Evolutionary conservation across 2,113 vertebrate genomes (phyloP), one percentile per base, ranked within the genome.

Genomic region (Crotophaga sulcirostris): DNA sequence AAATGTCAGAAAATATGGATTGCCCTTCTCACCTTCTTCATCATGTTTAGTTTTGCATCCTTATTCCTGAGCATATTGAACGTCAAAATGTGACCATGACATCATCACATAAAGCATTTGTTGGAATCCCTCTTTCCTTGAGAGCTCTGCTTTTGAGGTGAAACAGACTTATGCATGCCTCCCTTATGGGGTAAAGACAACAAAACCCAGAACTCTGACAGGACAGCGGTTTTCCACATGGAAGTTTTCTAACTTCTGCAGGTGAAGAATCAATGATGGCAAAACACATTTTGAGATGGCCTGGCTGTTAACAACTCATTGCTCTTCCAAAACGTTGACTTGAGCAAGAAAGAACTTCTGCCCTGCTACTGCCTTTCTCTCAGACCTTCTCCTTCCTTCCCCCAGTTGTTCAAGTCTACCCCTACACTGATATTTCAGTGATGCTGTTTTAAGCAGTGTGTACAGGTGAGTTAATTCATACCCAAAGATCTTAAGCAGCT

Each of bases 401-500:
- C 16, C 5, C 47, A 34, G 62, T 6, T 44, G 24, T 42, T 77
- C 36, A 51, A 9, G 8, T 34, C 49, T 64, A 86, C 10, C 17
- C 36, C 25, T 74, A 19, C 15, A 29, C 13, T 34, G 42, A 7
- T 29, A 54, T 68, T 93, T 90, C 55, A 68, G 44, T 10, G 21
- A 94, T 1, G 9, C 55, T 88, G n/a, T 78, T 93, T 90, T 77
- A 77, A 93, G 68, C 70, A 73, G 10, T 13, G 7, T 36, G 23
- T 47, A 62, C 38, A 92, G 90, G 75, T 93, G 52, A 91, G 51
- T 72, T 86, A 85, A 84, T 70, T 84, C 72, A 87, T 38, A 85
- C 47, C 11, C 21, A 26, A 56, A 70, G 56, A 66, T 54, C 19
- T 89, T n/a, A 58, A 88, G 90, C 85, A 83, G 42, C 52, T 70